Evolutionary conservation across 2,797 vertebrate species (phyloP).

Genomic region (Linurgus olivaceus): DNA sequence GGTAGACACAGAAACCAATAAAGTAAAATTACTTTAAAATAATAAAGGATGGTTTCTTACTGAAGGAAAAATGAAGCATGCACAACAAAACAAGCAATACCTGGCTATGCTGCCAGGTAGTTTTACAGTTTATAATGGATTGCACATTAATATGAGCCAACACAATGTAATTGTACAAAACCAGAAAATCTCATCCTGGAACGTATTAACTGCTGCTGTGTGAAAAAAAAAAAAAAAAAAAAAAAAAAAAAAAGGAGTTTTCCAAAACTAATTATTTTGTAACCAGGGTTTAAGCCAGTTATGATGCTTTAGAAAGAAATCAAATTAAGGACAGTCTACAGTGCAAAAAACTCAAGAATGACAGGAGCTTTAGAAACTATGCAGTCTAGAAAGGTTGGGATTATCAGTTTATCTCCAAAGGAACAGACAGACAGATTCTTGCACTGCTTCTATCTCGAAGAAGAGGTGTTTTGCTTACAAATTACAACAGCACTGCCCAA

Average conservation of each 20-base stretch:
- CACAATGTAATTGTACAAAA: background rate
- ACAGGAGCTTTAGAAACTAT: background rate
- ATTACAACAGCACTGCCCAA: background rate
- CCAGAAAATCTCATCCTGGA: background rate
- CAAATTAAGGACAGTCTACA: background rate
- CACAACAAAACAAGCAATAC: background rate
- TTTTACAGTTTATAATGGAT: background rate
- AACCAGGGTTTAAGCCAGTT: background rate
- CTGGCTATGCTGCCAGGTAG: background rate
- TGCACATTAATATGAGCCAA: background rate
- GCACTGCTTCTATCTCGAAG: background rate
- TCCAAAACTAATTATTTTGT: background rate
- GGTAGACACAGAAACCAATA: background rate
- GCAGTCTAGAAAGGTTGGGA: background rate
- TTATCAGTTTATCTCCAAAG: background rate
- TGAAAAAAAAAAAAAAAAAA: background rate
- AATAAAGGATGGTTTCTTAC: background rate
- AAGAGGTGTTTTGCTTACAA: background rate
- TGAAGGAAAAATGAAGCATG: background rate
- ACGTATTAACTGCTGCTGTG: background rate
- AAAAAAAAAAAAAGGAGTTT: background rate
- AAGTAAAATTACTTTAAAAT: background rate
- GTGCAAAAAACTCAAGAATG: background rate
- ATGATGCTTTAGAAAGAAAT: background rate
- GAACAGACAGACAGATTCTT: background rate